Base-by-base conservation (phyloP, 2,113 vertebrate species). In the Gymnocephalus cernua region DNA sequence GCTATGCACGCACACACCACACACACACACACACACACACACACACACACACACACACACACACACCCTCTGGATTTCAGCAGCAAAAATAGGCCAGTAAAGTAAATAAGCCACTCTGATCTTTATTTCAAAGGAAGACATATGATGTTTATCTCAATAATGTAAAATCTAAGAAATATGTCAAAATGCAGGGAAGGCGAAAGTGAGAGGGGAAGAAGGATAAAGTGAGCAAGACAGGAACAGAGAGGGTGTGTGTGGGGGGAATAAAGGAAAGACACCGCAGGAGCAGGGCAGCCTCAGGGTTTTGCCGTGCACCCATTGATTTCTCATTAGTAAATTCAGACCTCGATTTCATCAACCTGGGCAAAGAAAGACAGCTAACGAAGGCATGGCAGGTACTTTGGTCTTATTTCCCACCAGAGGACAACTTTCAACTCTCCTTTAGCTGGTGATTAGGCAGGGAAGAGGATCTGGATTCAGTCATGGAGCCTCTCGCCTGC, bases 311-410 rank as follows among this genome's bases (percentile, higher is more conserved):
- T 70, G 80, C 72, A 54, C 79, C 69, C 88, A 92, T 92, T 87
- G 89, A 93, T 93, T 93, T 86, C 86, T 90, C 84, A 92, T 93
- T 90, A 92, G 88, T 73, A 80, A 85, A 89, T 85, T 80, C 88
- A 91, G 84, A 79, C 81, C 84, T 89, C 51, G 51, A 87, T 91
- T 91, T 84, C 91, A 84, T 83, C 79, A 88, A 81, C 76, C 56
- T 1, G 1, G 77, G 61, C 47, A 45, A 77, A 87, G 77, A 79
- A 47, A 80, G 81, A 74, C 79, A 23, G 80, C 83, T 85, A 91
- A 90, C 77, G 48, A 86, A 91, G 77, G 68, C 80, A 53, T 15
- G 76, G 71, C 77, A 82, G 82, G 50, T 74, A 41, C 79, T 84
- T 77, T 66, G 83, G 84, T 82, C 79, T 82, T 29, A 67, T 89